Evolutionary conservation across 2,888 invertebrate species (phyloP).

Genomic region (Stenotaenia linearis): DNA sequence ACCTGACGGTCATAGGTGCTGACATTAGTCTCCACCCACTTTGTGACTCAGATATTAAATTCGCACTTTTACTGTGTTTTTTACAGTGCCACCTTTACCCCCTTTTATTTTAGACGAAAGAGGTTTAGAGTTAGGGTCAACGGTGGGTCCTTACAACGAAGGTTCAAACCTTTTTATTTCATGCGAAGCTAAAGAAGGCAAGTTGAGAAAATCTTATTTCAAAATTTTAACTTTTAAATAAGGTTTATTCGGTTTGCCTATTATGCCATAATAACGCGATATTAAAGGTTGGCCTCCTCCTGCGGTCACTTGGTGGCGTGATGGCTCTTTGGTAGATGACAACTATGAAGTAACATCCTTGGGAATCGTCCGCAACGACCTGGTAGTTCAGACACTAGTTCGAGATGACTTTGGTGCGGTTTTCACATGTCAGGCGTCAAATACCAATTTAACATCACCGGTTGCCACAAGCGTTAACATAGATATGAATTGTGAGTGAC

Average conservation of each 20-base stretch:
- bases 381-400: slow-evolving; percentile 32
- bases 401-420: slow-evolving; percentile 35
- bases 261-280: slow-evolving; percentile 38
- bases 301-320: slow-evolving; percentile 75
- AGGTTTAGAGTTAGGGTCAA: slow-evolving; percentile 70
- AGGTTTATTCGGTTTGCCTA: slow-evolving; percentile 29
- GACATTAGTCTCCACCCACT: neutral
- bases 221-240: neutral
- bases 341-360: slow-evolving; percentile 56
- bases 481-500: slow-evolving; percentile 37
- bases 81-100: slow-evolving; percentile 70
- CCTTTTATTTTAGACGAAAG: slow-evolving; percentile 78
- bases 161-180: slow-evolving; percentile 73
- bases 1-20: slow-evolving; percentile 82
- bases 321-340: slow-evolving; percentile 68
- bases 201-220: slow-evolving; percentile 42
- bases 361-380: slow-evolving; percentile 37
- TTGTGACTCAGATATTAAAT: slow-evolving; percentile 18
- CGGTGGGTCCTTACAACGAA: slow-evolving; percentile 64
- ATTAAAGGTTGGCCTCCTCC: slow-evolving; percentile 69
- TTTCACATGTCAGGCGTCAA: slow-evolving; percentile 35
- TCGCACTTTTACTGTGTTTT: slow-evolving; percentile 29
- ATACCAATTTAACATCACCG: slow-evolving; percentile 35
- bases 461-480: slow-evolving; percentile 33
- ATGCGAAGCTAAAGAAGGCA: slow-evolving; percentile 80